Conservation (phyloP, 2,113 vertebrate species). For the Gallinago jamesoni region DNA sequence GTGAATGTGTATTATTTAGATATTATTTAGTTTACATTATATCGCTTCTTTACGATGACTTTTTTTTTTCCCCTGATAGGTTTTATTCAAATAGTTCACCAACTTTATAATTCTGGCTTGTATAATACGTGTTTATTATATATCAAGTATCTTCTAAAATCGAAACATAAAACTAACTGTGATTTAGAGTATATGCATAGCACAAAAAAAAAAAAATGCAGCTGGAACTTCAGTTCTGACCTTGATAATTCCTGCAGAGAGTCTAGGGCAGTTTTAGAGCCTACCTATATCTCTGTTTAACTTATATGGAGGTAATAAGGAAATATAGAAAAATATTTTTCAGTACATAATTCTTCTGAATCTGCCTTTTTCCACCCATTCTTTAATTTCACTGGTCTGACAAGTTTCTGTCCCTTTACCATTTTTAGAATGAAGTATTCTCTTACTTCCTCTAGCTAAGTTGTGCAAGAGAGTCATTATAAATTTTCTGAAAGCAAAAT, state of each 20-base stretch:
- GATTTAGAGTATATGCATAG: not conserved
- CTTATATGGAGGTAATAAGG: not conserved
- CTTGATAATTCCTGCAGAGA: not conserved
- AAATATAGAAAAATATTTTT: not conserved
- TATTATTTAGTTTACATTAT: not conserved
- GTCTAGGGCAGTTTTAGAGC: not conserved
- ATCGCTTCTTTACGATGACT: not conserved
- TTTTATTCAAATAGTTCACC: not conserved
- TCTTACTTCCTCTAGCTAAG: not conserved
- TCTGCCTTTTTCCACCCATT: not conserved
- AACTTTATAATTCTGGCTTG: not conserved
- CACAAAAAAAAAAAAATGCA: not conserved
- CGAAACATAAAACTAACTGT: not conserved
- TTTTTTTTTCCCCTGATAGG: not conserved
- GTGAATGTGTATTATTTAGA: not conserved
- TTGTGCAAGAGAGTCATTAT: not conserved
- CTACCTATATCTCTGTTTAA: not conserved
- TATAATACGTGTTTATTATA: not conserved
- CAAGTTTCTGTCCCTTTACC: not conserved
- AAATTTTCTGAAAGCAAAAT: not conserved
- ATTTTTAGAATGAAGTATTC: not conserved
- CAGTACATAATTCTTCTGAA: not conserved
- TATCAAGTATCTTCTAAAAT: not conserved
- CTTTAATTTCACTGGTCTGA: not conserved
- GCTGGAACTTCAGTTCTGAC: not conserved